Base-by-base conservation (phyloP, 1,140 invertebrate genomes). In the Patella vulgata region DNA sequence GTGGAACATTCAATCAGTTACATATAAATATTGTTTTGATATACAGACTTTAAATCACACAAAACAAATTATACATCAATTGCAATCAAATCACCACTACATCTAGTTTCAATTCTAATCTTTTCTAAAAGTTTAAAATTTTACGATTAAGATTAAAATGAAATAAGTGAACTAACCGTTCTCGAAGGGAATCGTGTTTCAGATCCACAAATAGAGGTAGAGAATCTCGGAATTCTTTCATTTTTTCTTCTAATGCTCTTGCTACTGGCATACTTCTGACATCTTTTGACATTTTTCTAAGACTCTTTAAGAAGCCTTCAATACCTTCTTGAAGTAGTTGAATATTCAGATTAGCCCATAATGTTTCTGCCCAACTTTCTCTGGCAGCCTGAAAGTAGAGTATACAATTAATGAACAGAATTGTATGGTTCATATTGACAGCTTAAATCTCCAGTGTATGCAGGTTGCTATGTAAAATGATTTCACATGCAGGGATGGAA, bases 171-270 rank as follows among this genome's bases (percentile, higher is more conserved):
- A 52, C 50, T 63, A 31, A 81, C 78, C 93, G 87, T 59, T 93
- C 91, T 33, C 93, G 82, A 78, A 96, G 88, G 0, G 94, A 93
- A 74, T 96, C 93, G 81, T 95, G 92, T 80, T 96, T 96, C 30
- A 97, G 79, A 51, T 94, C 92, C 12, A 94, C 90, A 89, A 96
- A 95, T 21, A 97, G 80, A 0, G 94, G 93, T 6, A 96, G 89
- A 0, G 93, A 90, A 70, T 90, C 90, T 78, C 92, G 92, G 82
- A 96, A 96, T 69, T 92, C 90, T 70, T 91, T 93, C 92, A 97
- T 93, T 70, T 90, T 90, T 3, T 88, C 78, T 64, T 94, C 90
- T n/a, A 97, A 71, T 31, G 87, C 87, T 47, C 88, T 74, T 0
- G 89, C 93, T 5, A 91, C 87, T 0, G 85, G 79, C 44, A 90